Conservation (phyloP, 2,113 vertebrate genomes). For the Trachemys scripta region DNA sequence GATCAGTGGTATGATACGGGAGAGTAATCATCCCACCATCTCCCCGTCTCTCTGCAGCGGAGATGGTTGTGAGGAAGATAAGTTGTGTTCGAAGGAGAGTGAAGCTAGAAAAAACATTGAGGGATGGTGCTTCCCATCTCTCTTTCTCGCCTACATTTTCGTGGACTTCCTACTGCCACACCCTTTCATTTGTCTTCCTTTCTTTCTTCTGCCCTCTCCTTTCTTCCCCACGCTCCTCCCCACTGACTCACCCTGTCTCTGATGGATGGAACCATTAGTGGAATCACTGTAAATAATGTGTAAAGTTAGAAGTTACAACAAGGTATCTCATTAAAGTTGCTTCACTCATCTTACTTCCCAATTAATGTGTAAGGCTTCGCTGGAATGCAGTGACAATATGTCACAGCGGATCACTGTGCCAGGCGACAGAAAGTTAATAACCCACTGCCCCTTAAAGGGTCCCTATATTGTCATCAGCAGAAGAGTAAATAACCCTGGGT, state of each 20-base stretch:
- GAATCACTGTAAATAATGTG: conserved; percentile 88
- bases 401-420: conserved; percentile 75
- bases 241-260: conserved; percentile 65
- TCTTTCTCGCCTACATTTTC: rapidly evolving
- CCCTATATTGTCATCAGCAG: conserved; percentile 67
- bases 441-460: conserved; percentile 74
- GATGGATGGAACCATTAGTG: conserved; percentile 87
- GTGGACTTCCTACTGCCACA: background rate
- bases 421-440: conserved; percentile 79
- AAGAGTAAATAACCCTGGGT: conserved; percentile 69
- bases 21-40: background rate
- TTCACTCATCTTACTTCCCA: conserved; percentile 85
- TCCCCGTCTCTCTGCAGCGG: background rate
- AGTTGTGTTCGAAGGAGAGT: background rate
- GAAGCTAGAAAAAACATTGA: background rate
- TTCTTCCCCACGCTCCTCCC: background rate
- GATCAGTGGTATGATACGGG: rapidly evolving
- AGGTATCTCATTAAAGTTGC: conserved; percentile 87
- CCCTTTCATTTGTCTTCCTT: background rate
- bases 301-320: conserved; percentile 86
- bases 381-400: conserved; percentile 78
- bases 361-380: conserved; percentile 85
- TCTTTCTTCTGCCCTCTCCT: background rate
- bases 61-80: background rate
- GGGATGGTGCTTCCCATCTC: background rate